Evolutionary conservation across 1,140 invertebrate genomes (phyloP).

Genomic region (Leptinotarsa texana): DNA sequence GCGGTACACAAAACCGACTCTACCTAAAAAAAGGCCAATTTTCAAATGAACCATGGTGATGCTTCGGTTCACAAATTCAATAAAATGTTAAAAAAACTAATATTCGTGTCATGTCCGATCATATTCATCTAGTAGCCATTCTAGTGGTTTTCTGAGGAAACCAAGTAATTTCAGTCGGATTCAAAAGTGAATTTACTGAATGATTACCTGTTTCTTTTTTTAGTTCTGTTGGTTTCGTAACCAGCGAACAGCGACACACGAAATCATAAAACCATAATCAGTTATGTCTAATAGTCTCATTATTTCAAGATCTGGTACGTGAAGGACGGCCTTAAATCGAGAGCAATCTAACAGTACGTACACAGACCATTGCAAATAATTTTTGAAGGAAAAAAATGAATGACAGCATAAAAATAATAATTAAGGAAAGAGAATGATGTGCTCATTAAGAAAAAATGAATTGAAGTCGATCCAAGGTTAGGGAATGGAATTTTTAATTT

Average conservation of each 20-base stretch:
- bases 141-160: background rate
- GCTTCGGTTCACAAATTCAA: background rate
- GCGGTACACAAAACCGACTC: background rate
- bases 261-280: background rate
- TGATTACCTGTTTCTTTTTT: background rate
- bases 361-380: background rate
- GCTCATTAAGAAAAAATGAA: background rate
- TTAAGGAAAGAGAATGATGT: background rate
- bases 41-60: background rate
- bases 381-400: background rate
- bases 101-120: too few relatives aligned
- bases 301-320: conserved; percentile 1
- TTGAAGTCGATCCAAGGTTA: background rate
- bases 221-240: background rate
- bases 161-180: background rate
- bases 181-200: conserved; percentile 1
- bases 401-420: background rate
- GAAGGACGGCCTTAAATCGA: background rate
- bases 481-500: too few relatives aligned
- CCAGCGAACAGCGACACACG: background rate
- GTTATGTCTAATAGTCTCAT: background rate
- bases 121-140: too few relatives aligned
- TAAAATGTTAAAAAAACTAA: too few relatives aligned
- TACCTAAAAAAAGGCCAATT: background rate
- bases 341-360: background rate